Conservation (phyloP, 1,140 invertebrate genomes). For the Aphaenogaster floridana region DNA sequence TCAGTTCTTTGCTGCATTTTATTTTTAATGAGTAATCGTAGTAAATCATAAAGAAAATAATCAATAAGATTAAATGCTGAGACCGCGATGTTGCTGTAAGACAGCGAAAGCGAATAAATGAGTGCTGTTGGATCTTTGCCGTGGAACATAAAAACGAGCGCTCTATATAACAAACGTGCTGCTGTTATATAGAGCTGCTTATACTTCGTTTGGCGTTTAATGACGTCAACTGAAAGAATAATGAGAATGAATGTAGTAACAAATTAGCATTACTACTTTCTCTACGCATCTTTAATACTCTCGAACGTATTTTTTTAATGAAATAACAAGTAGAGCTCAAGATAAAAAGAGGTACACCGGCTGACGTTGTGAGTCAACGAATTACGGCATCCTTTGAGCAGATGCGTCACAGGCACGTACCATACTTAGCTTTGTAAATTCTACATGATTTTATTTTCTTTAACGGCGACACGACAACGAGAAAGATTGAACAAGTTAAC, state of each 20-base stretch:
- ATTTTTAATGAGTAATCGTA: neutral
- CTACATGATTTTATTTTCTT: slow-evolving; percentile 7
- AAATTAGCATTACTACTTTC: neutral
- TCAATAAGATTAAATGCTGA: slow-evolving; percentile 17
- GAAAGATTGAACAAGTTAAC: slow-evolving; percentile 23
- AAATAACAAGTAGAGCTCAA: neutral
- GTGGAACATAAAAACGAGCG: neutral
- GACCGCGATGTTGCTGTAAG: neutral
- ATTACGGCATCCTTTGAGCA: slow-evolving; percentile 18
- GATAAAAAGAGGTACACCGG: slow-evolving; percentile 24
- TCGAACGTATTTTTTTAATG: slow-evolving; percentile 27
- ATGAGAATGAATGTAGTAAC: slow-evolving; percentile 13
- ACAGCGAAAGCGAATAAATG: neutral
- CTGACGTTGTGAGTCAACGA: neutral
- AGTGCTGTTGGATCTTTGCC: neutral
- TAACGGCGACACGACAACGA: neutral
- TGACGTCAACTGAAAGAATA: neutral
- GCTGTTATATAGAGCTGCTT: neutral
- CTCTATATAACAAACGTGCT: neutral
- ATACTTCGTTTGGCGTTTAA: slow-evolving; percentile 2
- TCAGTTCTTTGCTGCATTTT: neutral
- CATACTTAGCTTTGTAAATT: slow-evolving; percentile 6
- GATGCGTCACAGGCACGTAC: neutral
- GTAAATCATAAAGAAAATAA: neutral
- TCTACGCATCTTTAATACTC: neutral